Conservation (phyloP, 2,113 vertebrate species). For the Larimichthys crocea region DNA sequence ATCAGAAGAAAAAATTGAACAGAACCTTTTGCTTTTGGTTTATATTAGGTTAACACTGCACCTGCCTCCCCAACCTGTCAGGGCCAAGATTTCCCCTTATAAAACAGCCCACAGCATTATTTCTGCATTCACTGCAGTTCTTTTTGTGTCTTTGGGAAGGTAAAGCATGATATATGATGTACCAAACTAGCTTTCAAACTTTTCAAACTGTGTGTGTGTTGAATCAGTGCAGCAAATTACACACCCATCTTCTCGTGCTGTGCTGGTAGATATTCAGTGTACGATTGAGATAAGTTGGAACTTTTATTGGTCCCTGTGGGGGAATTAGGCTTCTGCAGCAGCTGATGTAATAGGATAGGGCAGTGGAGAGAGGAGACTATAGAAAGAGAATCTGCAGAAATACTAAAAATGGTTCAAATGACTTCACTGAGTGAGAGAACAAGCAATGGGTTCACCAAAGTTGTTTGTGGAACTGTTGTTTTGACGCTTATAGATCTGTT, state of each 20-base stretch:
- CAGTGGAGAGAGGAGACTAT: not conserved
- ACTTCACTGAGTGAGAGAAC: not conserved
- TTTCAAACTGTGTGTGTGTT: conserved; percentile 7
- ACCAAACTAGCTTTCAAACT: not conserved
- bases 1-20: too few relatives aligned
- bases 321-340: conserved; percentile 26
- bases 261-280: conserved; percentile 21
- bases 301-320: conserved; percentile 42
- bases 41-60: not conserved
- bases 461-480: not conserved
- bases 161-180: not conserved
- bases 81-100: not conserved
- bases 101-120: not conserved
- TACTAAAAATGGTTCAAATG: not conserved
- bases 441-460: not conserved
- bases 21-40: not conserved
- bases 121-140: not conserved
- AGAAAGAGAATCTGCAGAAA: conserved; percentile 6
- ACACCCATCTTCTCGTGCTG: conserved; percentile 8
- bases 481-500: not conserved
- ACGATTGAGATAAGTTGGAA: conserved; percentile 25
- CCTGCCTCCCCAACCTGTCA: not conserved
- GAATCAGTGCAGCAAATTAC: conserved; percentile 13
- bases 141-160: not conserved
- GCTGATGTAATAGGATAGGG: conserved; percentile 31